Evolutionary conservation across 1,140 invertebrate species (phyloP).

Genomic region (Gryon sp.): DNA sequence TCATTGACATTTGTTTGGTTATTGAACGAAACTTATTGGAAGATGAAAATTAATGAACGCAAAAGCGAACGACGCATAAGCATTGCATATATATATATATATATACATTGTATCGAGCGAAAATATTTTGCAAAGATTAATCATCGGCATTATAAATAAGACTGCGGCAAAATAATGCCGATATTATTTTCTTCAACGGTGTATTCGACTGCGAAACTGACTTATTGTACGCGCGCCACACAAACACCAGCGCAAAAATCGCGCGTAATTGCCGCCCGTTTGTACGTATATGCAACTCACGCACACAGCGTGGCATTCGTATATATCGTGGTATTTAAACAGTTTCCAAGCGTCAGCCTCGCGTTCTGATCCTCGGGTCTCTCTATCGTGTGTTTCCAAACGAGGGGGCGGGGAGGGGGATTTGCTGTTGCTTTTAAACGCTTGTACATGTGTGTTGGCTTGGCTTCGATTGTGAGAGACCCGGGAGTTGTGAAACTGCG

Average conservation of each 20-base stretch:
- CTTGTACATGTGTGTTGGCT: not conserved
- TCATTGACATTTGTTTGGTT: no score
- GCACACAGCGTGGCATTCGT: slow-evolving; percentile 21
- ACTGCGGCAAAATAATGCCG: slow-evolving; percentile 9
- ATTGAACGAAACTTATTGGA: no score
- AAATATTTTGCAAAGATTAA: slow-evolving; percentile 21
- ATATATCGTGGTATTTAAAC: slow-evolving; percentile 60
- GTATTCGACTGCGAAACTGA: slow-evolving; percentile 39
- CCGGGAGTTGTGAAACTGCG: slow-evolving; percentile 68
- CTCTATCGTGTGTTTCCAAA: slow-evolving; percentile 28
- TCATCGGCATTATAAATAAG: slow-evolving; percentile 5
- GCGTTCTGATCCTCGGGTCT: slow-evolving; percentile 43
- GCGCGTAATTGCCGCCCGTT: slow-evolving; percentile 26
- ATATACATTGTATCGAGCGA: no score
- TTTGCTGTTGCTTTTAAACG: slow-evolving; percentile 11
- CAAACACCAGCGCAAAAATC: slow-evolving; percentile 12
- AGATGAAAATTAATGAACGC: no score
- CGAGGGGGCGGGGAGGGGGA: no score
- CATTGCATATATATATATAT: no score
- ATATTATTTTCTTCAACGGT: slow-evolving; percentile 20
- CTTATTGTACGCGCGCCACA: slow-evolving; percentile 38
- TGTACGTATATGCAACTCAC: slow-evolving; percentile 24
- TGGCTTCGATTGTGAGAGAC: slow-evolving; percentile 46
- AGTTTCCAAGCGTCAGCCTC: slow-evolving; percentile 31
- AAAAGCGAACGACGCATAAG: no score